A percentile compares a stretch with the other conserved stretches of the same genome.
Conservation (phyloP, 2,888 invertebrate species). For the Hirtodrosophila trivittata region DNA sequence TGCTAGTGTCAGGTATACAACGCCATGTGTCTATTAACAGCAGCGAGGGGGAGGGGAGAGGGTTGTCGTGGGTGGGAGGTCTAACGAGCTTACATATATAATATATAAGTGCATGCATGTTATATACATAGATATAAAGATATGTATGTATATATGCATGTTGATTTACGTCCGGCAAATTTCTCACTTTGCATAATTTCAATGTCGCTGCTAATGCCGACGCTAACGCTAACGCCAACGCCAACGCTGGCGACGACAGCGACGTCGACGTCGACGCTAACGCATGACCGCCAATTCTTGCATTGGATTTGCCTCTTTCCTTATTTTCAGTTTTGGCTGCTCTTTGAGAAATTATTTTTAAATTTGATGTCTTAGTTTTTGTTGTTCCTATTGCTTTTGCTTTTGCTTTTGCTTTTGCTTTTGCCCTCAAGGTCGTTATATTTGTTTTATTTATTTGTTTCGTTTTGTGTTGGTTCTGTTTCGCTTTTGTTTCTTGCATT, state of each 20-base stretch:
- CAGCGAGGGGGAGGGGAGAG: neutral
- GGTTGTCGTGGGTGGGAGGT: no score
- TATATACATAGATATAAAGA: neutral
- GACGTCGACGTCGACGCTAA: slow-evolving; percentile 31
- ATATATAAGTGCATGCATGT: slow-evolving; percentile 16
- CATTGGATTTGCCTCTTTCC: slow-evolving; percentile 57
- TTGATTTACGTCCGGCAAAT: slow-evolving; percentile 41
- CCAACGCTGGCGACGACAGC: slow-evolving; percentile 23
- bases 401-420: slow-evolving; percentile 44
- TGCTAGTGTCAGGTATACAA: neutral
- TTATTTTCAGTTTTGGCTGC: slow-evolving; percentile 43
- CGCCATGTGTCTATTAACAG: neutral
- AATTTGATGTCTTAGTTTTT: slow-evolving; percentile 55
- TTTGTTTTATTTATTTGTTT: slow-evolving; percentile 67
- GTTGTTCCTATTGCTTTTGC: slow-evolving; percentile 29
- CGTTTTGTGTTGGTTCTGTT: slow-evolving; percentile 22
- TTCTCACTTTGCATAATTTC: slow-evolving; percentile 71
- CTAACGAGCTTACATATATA: slow-evolving; percentile 9
- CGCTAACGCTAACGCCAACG: slow-evolving; percentile 33
- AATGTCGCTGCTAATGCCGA: slow-evolving; percentile 38
- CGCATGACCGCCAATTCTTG: slow-evolving; percentile 65
- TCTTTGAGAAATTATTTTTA: slow-evolving; percentile 76
- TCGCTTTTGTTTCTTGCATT: slow-evolving; percentile 24
- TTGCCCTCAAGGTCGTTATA: slow-evolving; percentile 70
- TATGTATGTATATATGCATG: slow-evolving; percentile 12